A percentile compares a stretch with the other conserved stretches of the same genome.
phyloP scores from a whole-genome alignment of 2,113 vertebrate species.

The Neolamprologus ventralis region DNA sequence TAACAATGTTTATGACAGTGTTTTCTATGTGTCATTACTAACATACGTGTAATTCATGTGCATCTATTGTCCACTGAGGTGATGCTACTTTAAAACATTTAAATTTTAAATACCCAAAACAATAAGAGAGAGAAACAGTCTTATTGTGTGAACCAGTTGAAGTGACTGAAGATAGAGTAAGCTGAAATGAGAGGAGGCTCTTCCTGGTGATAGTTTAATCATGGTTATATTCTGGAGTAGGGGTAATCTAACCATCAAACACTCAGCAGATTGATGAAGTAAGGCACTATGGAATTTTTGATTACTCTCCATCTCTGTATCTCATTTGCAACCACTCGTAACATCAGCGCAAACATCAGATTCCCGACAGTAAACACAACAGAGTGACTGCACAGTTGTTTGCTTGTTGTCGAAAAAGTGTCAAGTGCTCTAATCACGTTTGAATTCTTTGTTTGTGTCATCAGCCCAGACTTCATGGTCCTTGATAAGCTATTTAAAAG shows the following conservation, averaged over 20 bases:
- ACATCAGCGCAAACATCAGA: neutral
- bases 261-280: neutral
- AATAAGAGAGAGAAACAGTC: fast-evolving
- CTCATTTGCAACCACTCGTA: neutral
- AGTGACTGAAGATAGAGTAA: neutral
- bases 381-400: neutral
- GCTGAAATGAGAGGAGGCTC: neutral
- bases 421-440: neutral
- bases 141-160: neutral
- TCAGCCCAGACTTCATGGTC: neutral
- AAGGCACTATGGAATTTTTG: neutral
- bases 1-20: neutral
- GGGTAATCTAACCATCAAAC: neutral
- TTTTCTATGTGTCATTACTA: neutral
- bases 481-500: neutral
- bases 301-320: neutral
- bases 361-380: neutral
- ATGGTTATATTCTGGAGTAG: neutral
- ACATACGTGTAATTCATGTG: neutral
- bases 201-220: neutral
- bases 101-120: neutral
- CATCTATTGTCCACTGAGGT: neutral
- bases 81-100: neutral
- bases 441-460: neutral
- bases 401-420: neutral